A percentile compares a stretch with the other conserved stretches of the same genome.
These are phyloP conservation scores for Psilopsiagon aurifrons DNA, from an alignment of 2,113 vertebrate genomes.

Conservation along the genomic window DNA sequence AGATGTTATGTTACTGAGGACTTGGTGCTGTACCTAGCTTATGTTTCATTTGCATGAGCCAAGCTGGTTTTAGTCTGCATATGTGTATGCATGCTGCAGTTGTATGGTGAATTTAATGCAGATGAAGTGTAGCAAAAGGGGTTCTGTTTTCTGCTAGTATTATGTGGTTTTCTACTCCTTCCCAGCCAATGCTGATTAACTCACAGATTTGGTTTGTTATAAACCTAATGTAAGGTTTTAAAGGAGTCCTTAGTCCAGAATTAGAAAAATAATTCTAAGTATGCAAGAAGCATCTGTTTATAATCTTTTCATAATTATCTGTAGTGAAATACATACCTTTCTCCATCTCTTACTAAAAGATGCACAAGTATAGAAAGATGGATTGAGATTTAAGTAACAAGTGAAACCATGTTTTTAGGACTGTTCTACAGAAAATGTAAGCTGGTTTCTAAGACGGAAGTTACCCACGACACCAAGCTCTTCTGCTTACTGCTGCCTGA, in stretches of 20 bases:
- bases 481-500: constrained; percentile 83
- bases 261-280: neutral
- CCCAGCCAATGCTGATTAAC: neutral
- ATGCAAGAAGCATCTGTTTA: neutral
- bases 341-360: neutral
- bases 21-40: neutral
- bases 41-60: neutral
- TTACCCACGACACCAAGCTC: constrained; percentile 87
- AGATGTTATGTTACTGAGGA: neutral
- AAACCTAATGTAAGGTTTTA: neutral
- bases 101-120: neutral
- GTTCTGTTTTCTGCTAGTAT: neutral
- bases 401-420: constrained; percentile 70
- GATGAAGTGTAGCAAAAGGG: neutral
- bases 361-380: neutral
- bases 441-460: constrained; percentile 84
- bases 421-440: constrained; percentile 86
- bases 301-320: neutral
- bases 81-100: neutral
- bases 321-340: neutral
- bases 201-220: neutral
- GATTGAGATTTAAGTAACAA: neutral
- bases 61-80: neutral
- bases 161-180: neutral
- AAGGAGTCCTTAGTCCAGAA: neutral